Evolutionary conservation across 2,888 invertebrate species (phyloP).

Genomic region (Mantis religiosa): DNA sequence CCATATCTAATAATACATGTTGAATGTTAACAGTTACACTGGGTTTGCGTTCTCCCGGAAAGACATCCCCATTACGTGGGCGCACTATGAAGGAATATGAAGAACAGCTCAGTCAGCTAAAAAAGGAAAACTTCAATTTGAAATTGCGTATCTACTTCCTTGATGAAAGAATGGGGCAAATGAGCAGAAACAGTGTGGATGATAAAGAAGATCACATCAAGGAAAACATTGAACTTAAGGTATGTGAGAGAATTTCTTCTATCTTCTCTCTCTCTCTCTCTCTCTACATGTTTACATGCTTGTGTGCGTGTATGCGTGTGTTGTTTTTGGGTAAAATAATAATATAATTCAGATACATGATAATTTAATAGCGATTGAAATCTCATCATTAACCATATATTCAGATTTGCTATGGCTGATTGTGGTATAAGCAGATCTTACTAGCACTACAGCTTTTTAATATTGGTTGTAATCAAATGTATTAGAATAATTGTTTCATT

Average conservation of each 20-base stretch:
- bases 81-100: slow-evolving; percentile 86
- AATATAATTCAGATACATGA: too few species aligned
- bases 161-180: slow-evolving; percentile 73
- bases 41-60: slow-evolving; percentile 29
- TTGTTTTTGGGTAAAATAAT: too few species aligned
- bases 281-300: too few species aligned
- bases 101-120: slow-evolving; percentile 73
- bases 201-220: slow-evolving; percentile 65
- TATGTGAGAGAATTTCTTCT: slow-evolving; percentile 35
- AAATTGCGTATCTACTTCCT: slow-evolving; percentile 87
- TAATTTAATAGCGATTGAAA: too few species aligned
- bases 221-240: slow-evolving; percentile 64
- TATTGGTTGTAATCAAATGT: too few species aligned
- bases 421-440: too few species aligned
- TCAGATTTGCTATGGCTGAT: too few species aligned
- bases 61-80: slow-evolving; percentile 50
- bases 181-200: slow-evolving; percentile 53
- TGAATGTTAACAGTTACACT: slow-evolving; percentile 13
- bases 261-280: neutral
- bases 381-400: too few species aligned
- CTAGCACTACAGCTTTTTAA: too few species aligned
- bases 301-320: too few species aligned
- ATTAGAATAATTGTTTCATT: too few species aligned
- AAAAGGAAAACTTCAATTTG: slow-evolving; percentile 89
- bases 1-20: too few species aligned